These are phyloP conservation scores for Stercorarius parasiticus DNA, from an alignment of 2,113 vertebrate genomes.

Conservation along the genomic window DNA sequence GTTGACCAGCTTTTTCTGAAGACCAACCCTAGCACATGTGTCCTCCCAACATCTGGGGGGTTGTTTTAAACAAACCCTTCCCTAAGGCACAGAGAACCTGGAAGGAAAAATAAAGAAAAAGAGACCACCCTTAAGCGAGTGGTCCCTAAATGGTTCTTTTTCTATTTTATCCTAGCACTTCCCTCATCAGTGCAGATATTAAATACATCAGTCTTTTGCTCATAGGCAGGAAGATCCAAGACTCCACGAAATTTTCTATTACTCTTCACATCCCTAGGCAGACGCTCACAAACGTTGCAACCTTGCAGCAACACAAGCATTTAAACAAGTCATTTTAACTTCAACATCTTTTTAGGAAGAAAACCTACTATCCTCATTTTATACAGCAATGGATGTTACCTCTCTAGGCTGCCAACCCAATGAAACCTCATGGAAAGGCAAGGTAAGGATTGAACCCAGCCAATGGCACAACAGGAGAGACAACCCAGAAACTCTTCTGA, in stretches of 20 bases:
- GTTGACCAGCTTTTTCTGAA: not conserved
- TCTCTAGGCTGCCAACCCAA: not conserved
- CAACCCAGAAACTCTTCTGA: not conserved
- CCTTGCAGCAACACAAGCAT: not conserved
- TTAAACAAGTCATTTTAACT: not conserved
- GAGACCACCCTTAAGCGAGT: not conserved
- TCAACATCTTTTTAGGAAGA: not conserved
- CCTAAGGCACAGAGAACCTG: not conserved
- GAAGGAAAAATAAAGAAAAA: not conserved
- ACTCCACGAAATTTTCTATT: not conserved
- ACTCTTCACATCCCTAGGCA: not conserved
- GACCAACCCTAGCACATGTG: not conserved
- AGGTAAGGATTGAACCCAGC: not conserved
- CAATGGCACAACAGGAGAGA: not conserved
- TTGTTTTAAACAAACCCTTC: not conserved
- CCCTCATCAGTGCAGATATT: not conserved
- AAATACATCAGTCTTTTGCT: not conserved
- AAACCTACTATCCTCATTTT: not conserved
- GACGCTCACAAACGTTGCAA: not conserved
- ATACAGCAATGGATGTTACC: not conserved
- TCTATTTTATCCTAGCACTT: not conserved
- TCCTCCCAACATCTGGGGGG: not conserved
- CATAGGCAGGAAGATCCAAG: not conserved
- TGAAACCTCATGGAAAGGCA: not conserved
- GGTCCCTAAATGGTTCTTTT: not conserved